These are phyloP conservation scores for Manacus vitellinus DNA, from an alignment of 2,113 vertebrate species.

Conservation along the genomic window DNA sequence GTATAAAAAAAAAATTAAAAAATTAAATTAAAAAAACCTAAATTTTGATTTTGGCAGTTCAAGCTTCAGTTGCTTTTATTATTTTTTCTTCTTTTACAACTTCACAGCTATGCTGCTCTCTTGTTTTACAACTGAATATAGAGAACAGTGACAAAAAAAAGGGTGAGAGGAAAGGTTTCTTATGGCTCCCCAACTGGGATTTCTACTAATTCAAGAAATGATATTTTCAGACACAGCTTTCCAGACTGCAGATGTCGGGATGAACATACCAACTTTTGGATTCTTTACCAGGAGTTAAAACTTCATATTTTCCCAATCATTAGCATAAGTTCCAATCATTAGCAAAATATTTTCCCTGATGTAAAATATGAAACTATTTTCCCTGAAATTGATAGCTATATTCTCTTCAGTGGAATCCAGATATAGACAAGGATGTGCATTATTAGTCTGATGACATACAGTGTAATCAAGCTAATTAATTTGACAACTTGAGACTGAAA, in stretches of 20 bases:
- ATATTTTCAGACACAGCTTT: background rate
- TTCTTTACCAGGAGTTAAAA: background rate
- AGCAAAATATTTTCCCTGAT: background rate
- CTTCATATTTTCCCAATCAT: background rate
- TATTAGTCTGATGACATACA: background rate
- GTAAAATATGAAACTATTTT: background rate
- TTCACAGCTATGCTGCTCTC: background rate
- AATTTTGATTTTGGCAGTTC: background rate
- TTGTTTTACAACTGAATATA: background rate
- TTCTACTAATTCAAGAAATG: background rate
- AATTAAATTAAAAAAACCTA: background rate
- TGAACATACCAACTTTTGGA: background rate
- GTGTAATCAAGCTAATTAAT: conserved; percentile 40
- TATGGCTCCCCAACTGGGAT: background rate
- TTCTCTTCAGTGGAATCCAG: background rate
- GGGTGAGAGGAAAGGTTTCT: background rate
- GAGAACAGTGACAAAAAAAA: background rate
- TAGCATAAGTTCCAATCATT: background rate
- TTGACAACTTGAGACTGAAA: conserved; percentile 11
- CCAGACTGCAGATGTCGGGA: background rate
- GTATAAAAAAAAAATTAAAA: background rate
- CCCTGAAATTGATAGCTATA: background rate
- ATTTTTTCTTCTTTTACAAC: background rate
- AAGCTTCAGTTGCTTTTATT: background rate
- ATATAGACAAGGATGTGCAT: background rate